phyloP scores from a whole-genome alignment of 2,113 vertebrate species.

The Pteruthius melanotis region DNA sequence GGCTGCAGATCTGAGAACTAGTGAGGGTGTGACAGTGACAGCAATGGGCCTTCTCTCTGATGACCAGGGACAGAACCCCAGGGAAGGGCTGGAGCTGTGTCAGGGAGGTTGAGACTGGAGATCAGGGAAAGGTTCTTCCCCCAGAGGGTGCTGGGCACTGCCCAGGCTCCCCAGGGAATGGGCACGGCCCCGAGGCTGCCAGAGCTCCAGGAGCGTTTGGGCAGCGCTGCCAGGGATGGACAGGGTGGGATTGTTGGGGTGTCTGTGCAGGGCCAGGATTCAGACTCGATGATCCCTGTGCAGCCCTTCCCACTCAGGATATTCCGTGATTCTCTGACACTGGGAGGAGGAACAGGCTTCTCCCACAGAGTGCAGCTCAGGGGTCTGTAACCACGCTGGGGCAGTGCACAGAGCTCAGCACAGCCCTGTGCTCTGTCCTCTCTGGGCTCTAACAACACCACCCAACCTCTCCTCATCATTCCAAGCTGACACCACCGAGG shows the following conservation, averaged over 20 bases:
- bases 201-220: neutral
- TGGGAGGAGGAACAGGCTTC: neutral
- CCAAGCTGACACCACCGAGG: neutral
- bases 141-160: neutral
- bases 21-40: neutral
- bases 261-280: neutral
- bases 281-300: neutral
- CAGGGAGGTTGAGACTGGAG: rapidly evolving
- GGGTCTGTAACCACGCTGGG: neutral
- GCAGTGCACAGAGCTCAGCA: neutral
- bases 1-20: neutral
- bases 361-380: neutral
- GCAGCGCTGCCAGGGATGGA: rapidly evolving
- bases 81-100: neutral
- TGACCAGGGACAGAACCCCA: neutral
- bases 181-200: rapidly evolving
- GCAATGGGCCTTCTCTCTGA: rapidly evolving
- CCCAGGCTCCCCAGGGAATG: neutral
- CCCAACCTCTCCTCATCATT: neutral
- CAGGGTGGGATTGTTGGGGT: neutral
- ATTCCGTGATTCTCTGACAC: neutral
- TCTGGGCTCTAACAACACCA: neutral
- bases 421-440: neutral
- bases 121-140: neutral
- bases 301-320: neutral